Base-by-base conservation (phyloP, 2,888 invertebrate species). In the Allygus modestus region DNA sequence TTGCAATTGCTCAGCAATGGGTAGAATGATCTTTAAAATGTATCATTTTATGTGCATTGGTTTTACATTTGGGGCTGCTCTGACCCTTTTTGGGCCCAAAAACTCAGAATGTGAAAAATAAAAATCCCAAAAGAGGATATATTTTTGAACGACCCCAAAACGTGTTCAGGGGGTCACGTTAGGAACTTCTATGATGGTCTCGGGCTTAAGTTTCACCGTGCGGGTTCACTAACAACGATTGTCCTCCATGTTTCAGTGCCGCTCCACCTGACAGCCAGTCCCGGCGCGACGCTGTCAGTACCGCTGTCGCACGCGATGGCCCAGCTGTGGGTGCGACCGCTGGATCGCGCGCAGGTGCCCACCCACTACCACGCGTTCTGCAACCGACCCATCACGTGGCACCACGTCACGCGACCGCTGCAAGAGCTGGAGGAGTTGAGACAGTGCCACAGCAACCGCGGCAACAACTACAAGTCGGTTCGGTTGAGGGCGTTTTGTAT, bases 251-350 rank as follows among this genome's bases (percentile, higher is more conserved):
- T 37, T 37, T 4, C 46, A 90, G 90, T 89, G 87, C 87, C 89
- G 23, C 75, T 87, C 54, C 87, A 87, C 83, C 79, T 87, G 61
- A 86, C 82, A 33, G 86, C 87, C 23, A 65, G 75, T 15, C 85
- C 85, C 0, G 85, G 85, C 12, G 81, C 86, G 75, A 85, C 85
- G 31, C 83, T 87, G 11, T 94, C 97, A 54, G 93, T 97, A 83
- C 98, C 98, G 26, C 91, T 98, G 85, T 92, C 93, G 23, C 95
- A 95, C 88, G 94, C 95, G 0, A 93, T 95, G 88, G 94, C 95
- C 2, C 93, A 94, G 87, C 93, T 98, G 89, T 95, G 94, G 91
- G 92, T 95, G 81, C 94, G 95, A 73, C 98, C 97, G 1, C 89
- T 93, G 84, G 92, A 91, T 88, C 90, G 90, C 4, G 90, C 84